Percentiles rank a stretch among this genome's conserved stretches.
phyloP scores from a whole-genome alignment of 2,113 vertebrate genomes.

The Acanthisitta chloris region DNA sequence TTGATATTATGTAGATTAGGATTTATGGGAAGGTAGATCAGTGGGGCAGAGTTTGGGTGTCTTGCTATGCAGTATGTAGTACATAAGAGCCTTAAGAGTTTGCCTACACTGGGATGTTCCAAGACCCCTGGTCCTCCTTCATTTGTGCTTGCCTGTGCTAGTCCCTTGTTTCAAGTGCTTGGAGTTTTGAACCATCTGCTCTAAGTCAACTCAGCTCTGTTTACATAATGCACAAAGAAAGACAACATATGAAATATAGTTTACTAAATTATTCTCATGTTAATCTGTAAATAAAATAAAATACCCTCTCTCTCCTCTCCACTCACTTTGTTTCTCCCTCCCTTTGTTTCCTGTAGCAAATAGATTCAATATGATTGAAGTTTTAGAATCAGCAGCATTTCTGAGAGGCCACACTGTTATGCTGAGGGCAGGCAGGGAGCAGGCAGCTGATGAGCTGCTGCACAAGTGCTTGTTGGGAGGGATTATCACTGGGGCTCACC shows the following conservation, averaged over 20 bases:
- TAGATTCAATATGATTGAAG: background rate
- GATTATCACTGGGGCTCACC: rapidly evolving
- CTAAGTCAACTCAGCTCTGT: background rate
- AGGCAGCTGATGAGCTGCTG: background rate
- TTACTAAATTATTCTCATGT: background rate
- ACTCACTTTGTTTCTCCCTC: background rate
- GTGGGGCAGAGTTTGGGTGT: background rate
- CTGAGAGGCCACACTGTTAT: background rate
- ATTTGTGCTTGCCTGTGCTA: background rate
- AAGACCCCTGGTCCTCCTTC: background rate
- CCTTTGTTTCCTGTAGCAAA: background rate
- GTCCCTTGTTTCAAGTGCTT: background rate
- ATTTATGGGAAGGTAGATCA: background rate
- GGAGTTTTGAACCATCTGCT: background rate
- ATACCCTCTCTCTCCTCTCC: background rate
- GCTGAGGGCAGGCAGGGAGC: background rate
- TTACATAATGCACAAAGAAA: background rate
- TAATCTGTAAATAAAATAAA: background rate
- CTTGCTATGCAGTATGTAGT: background rate
- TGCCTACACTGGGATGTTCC: background rate
- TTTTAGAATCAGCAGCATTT: background rate
- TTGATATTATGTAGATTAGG: background rate
- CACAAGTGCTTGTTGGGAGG: background rate
- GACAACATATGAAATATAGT: background rate
- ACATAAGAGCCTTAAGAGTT: background rate